Evolutionary conservation across 2,113 vertebrate species (phyloP), one percentile per base, ranked within the genome.

Genomic region (Cyprinus carpio): DNA sequence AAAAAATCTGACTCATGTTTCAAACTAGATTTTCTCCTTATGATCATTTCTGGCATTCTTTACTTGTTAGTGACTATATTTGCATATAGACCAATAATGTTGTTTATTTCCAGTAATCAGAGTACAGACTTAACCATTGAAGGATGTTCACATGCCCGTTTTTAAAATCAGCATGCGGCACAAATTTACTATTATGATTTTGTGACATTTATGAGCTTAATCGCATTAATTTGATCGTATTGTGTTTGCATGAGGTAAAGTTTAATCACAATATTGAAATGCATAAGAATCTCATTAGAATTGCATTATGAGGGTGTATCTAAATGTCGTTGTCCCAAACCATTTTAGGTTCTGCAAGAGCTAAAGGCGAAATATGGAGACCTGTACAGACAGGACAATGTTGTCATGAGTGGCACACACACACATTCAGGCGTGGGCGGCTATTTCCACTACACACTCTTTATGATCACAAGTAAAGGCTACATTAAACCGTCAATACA

Each of bases 391-490:
- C 95, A 92, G 43, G 95, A 98, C 77, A 99, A 99, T 0, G 95
- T 99, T 54, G 90, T 99, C 11, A 91, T 99, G 87, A 99, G 97
- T 0, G 96, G 95, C 62, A 98, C 95, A 2, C 98, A 99, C 89
- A 99, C 98, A 0, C 98, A 99, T 91, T 96, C 96, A 0, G 98
- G 93, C 3, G 96, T 93, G 0, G 96, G 60, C 0, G 98, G 98
- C 0, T 99, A 94, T 83, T 97, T 99, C 91, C 97, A 99, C 89
- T 97, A 98, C 89, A 99, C 97, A 0, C 87, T 98, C 8, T 97
- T 97, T 86, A 93, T 98, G 90, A 83, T 99, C 84, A 94, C 93
- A 85, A 94, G 96, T 40, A 96, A 92, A 82, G 98, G 98, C 11
- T 96, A 97, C 58, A 92, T 95, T 91, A 95, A 88, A 46, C 90